Evolutionary conservation across 2,888 invertebrate species (phyloP), one percentile per base, ranked within the genome.

Genomic region (Callosobruchus maculatus): DNA sequence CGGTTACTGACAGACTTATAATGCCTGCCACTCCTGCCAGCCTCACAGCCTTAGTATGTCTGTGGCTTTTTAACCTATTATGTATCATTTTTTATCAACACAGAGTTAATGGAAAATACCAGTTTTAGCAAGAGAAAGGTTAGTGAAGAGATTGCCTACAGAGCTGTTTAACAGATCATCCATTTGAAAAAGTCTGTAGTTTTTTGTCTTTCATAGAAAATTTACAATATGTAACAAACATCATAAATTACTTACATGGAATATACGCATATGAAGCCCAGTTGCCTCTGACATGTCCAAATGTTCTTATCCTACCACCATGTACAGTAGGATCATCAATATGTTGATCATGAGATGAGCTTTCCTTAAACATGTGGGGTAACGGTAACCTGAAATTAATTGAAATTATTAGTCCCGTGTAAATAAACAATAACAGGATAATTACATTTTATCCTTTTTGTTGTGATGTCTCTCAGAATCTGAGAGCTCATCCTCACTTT

Each of bases 271-370:
- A 93, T 2, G 95, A 94, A 2, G 95, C 93, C 98, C 97, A 98
- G 86, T 97, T 97, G 66, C 97, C 97, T 82, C 96, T 91, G 81
- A 95, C 93, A 86, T 97, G 97, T 75, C 94, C 92, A 88, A 97
- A 97, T 68, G 92, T 90, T 77, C 97, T 89, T 70, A 90, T 86
- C 80, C 95, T 89, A 2, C 97, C 96, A 30, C 90, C 89, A 84
- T 97, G 96, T 74, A 90, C 80, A 0, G 83, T 82, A 7, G 93
- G 91, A 84, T 94, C 89, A 83, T 95, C 93, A 21, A 85, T 74
- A 80, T 89, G 86, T 72, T 86, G 84, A 75, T 89, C 88, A 72
- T 75, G 74, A 18, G 7, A 9, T 18, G 22, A 73, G n/a, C 71
- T 72, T 22, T 76, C 70, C 72, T 75, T 70, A 21, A 79, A 77